These are phyloP conservation scores for Antigone vipio DNA, from an alignment of 2,113 vertebrate species.

Conservation along the genomic window DNA sequence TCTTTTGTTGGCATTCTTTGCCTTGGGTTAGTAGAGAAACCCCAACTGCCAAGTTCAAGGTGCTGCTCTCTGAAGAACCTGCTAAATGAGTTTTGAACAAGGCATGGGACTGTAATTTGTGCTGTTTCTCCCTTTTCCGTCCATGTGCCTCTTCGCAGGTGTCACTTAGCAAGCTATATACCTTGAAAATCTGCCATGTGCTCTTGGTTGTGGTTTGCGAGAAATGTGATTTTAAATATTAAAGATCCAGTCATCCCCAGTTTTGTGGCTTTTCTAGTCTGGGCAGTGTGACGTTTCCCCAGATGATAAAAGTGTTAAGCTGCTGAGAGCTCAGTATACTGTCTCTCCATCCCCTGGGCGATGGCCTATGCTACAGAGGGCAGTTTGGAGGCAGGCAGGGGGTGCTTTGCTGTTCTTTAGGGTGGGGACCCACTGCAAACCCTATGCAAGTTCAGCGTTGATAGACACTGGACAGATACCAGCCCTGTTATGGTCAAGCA, in stretches of 20 bases:
- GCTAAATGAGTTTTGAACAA: background rate
- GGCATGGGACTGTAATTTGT: background rate
- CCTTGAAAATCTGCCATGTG: background rate
- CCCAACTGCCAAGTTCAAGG: background rate
- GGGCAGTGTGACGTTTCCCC: background rate
- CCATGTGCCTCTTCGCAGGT: background rate
- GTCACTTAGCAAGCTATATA: background rate
- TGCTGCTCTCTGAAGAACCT: background rate
- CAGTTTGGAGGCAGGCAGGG: background rate
- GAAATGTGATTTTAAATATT: slow-evolving; percentile 13
- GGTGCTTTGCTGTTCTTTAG: background rate
- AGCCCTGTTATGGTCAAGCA: background rate
- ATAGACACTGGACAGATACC: background rate
- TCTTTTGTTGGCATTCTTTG: background rate
- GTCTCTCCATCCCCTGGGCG: no score
- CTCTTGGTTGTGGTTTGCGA: slow-evolving; percentile 15
- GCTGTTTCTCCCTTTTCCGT: background rate
- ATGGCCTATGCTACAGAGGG: no score
- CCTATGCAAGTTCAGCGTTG: background rate
- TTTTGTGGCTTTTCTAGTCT: background rate
- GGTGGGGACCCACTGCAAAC: background rate
- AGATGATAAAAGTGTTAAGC: background rate
- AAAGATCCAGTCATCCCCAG: background rate
- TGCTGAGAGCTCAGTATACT: background rate
- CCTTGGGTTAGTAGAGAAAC: background rate